phyloP scores from a whole-genome alignment of 2,113 vertebrate genomes.

The Hippocampus abdominalis region DNA sequence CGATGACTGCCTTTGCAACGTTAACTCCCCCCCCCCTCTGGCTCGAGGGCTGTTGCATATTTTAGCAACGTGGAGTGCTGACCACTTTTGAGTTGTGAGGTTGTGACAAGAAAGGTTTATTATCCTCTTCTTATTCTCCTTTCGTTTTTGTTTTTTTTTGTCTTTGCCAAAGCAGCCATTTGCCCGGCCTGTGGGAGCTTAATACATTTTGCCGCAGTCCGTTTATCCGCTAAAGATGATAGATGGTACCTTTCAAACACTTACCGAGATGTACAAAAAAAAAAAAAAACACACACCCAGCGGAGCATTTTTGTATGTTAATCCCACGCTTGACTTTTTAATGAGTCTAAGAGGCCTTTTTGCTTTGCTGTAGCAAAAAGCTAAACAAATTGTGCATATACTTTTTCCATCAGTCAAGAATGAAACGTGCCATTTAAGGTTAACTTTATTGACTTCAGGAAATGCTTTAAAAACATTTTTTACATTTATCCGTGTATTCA shows the following conservation, averaged over 20 bases:
- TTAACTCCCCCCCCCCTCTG: conserved; percentile 8
- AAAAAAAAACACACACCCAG: conserved; percentile 1
- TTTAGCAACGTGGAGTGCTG: conserved; percentile 44
- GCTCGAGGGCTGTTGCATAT: conserved; percentile 49
- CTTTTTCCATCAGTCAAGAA: neutral
- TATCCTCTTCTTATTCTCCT: conserved; percentile 8
- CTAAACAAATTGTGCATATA: neutral
- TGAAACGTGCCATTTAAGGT: neutral
- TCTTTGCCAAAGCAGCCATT: neutral
- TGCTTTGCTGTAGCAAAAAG: neutral
- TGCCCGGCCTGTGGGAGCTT: conserved; percentile 16
- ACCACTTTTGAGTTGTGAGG: conserved; percentile 38
- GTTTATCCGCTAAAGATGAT: conserved; percentile 25
- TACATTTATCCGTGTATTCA: neutral
- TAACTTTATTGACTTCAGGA: neutral
- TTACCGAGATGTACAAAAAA: neutral
- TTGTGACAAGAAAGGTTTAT: conserved; percentile 42
- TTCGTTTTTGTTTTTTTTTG: conserved; percentile 8
- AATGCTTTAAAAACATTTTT: neutral
- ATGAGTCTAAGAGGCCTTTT: neutral
- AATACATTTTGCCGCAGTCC: conserved; percentile 14
- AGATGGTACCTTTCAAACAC: conserved; percentile 18
- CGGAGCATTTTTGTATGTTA: conserved; percentile 11
- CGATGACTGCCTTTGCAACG: conserved; percentile 25
- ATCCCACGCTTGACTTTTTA: conserved; percentile 2